A percentile compares a stretch with the other conserved stretches of the same genome.
These are phyloP conservation scores for Auanema freiburgensis DNA, from an alignment of 2,888 invertebrate genomes.

Conservation along the genomic window DNA sequence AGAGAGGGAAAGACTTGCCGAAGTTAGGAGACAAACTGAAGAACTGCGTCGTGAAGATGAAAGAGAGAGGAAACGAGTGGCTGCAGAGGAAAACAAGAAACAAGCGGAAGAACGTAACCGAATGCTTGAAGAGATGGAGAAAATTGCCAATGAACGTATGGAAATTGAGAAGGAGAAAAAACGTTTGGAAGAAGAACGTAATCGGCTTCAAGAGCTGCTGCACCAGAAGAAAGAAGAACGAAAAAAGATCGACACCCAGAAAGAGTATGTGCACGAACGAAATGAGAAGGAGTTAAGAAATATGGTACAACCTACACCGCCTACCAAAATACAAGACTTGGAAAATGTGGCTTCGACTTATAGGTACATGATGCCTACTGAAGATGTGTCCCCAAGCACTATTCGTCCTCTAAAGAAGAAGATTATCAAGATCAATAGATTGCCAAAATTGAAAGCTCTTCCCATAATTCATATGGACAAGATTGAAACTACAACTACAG, in stretches of 20 bases:
- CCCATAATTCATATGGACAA: too few relatives aligned
- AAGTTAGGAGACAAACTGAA: not conserved
- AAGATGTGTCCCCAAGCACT: too few relatives aligned
- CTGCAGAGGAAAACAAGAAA: not conserved
- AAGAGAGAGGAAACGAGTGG: conserved; percentile 1
- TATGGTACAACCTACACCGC: too few relatives aligned
- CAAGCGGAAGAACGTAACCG: not conserved
- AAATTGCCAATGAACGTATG: not conserved
- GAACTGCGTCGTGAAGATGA: not conserved
- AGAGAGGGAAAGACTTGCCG: not conserved
- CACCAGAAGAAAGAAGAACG: not conserved
- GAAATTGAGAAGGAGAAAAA: not conserved
- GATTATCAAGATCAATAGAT: too few relatives aligned
- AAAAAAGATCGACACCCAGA: not conserved
- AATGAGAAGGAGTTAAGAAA: too few relatives aligned
- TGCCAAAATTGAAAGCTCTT: too few relatives aligned
- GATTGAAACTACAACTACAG: too few relatives aligned
- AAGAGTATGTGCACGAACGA: too few relatives aligned
- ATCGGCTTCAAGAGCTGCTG: not conserved
- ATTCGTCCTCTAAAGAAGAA: too few relatives aligned
- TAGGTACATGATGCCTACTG: too few relatives aligned
- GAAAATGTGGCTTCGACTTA: too few relatives aligned
- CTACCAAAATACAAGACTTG: too few relatives aligned
- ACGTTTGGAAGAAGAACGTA: not conserved
- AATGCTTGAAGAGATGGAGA: not conserved